Evolutionary conservation across 2,797 vertebrate genomes (phyloP).

Genomic region (Channa striata): DNA sequence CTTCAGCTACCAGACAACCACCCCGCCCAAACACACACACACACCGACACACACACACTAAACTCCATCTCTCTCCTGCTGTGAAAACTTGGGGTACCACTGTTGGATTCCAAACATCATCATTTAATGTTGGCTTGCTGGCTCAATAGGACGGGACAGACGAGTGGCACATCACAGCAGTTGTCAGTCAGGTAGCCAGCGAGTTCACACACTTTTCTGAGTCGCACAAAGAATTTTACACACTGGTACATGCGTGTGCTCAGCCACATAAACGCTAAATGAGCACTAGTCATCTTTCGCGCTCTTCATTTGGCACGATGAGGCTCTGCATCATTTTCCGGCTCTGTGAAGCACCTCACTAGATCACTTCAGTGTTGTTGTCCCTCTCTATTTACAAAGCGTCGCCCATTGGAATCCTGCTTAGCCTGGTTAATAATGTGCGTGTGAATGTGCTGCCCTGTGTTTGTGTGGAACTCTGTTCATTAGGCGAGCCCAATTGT

Average conservation of each 20-base stretch:
- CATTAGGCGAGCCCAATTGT: conserved; percentile 74
- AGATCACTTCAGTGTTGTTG: conserved; percentile 56
- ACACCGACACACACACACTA: conserved; percentile 16
- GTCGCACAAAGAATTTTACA: conserved; percentile 8
- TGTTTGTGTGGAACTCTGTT: conserved; percentile 63
- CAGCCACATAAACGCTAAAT: conserved; percentile 22
- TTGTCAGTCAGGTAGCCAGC: conserved; percentile 40
- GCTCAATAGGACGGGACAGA: conserved; percentile 48
- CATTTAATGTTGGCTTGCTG: conserved; percentile 61
- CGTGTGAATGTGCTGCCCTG: conserved; percentile 10
- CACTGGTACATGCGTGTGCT: conserved; percentile 1
- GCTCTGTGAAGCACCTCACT: conserved; percentile 58
- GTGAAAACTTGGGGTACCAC: conserved; percentile 65
- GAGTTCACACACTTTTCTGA: conserved; percentile 15
- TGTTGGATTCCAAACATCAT: conserved; percentile 70
- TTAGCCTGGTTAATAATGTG: conserved; percentile 71
- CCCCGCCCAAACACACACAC: conserved; percentile 7
- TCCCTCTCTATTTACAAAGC: conserved; percentile 53
- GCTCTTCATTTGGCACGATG: conserved; percentile 37
- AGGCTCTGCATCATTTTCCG: conserved; percentile 55
- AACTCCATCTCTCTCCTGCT: conserved; percentile 62
- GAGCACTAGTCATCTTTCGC: conserved; percentile 1
- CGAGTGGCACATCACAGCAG: conserved; percentile 53
- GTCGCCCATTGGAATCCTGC: conserved; percentile 57
- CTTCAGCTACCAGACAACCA: conserved; percentile 64